Evolutionary conservation across 1,140 invertebrate genomes (phyloP), one percentile per base, ranked within the genome.

Genomic region (Lordiphosa clarofinis): DNA sequence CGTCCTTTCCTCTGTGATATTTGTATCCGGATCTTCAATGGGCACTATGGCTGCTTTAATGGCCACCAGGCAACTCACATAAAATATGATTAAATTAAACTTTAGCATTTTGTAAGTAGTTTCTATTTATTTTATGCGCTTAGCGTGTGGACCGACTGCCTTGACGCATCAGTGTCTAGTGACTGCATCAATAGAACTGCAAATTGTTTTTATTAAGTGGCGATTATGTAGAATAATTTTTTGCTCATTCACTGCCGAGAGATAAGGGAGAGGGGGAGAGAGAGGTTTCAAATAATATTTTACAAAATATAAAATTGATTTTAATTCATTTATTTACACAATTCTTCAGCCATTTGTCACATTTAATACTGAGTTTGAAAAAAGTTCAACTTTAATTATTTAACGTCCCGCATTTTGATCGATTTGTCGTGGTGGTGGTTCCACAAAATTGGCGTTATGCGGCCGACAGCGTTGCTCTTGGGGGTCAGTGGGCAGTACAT

Each of bases 401-500:
- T 68, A 68, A 6, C 54, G 63, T 24, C 64, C 50, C 9, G 12
- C 56, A 54, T 38, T 49, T 53, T 84, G 78, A 70, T 84, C 78
- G 58, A 84, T 84, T 70, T 53, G 58, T 6, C 90, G 88, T 19
- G 89, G 89, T 39, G 90, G 88, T 42, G 91, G 91, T 54, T 90
- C 88, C 10, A 86, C 76, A 68, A 90, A 93, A 57, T 89, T 86
- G 0, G 86, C 79, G 84, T 92, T 91, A 42, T 91, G 90, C 3
- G 91, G 82, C 43, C 86, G 87, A 63, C 93, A 94, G 50, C 92
- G 90, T 15, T 90, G 78, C 6, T 91, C 86, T 90, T 91, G 91
- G 52, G 87, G 78, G 7, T 88, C 87, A 10, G 60, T 82, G 9
- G 92, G 91, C 36, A 94, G 89, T 13, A 92, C 90, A 4, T 90